Conservation (phyloP, 2,888 invertebrate species). For the Patella ulyssiponensis region DNA sequence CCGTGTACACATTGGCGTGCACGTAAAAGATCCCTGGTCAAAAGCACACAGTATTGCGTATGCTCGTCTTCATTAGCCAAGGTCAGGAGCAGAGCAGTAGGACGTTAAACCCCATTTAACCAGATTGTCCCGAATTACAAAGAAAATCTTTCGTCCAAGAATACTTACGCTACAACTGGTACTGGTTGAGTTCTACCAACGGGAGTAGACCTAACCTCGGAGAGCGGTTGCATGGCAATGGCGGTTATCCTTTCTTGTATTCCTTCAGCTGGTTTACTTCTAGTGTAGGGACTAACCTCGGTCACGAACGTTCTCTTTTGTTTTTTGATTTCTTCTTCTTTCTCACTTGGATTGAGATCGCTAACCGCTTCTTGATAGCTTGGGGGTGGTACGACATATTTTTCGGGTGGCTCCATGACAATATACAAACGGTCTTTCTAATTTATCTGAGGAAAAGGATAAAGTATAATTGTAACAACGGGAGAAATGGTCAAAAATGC, state of each 20-base stretch:
- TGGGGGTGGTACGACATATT: neutral
- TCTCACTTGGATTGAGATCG: neutral
- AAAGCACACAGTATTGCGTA: no score
- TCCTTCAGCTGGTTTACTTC: no score
- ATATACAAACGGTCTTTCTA: neutral
- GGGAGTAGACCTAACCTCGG: no score
- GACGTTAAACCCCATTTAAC: no score
- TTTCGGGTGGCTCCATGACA: neutral
- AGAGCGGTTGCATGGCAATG: no score
- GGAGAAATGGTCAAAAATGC: neutral
- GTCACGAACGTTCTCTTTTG: neutral
- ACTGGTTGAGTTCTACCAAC: neutral
- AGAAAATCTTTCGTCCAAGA: neutral
- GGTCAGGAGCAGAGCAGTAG: no score
- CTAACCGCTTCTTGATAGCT: neutral
- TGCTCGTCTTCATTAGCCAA: no score
- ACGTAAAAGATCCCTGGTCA: no score
- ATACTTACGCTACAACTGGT: constrained; percentile 1
- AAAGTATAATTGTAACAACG: no score
- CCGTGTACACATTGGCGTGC: no score
- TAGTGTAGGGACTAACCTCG: neutral
- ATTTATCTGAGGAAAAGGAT: no score
- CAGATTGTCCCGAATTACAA: neutral
- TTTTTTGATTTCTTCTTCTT: neutral
- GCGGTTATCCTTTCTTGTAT: no score